Percentiles rank a stretch among this genome's conserved stretches.
Conservation (phyloP, 2,888 invertebrate species). For the Nomada hirtipes region DNA sequence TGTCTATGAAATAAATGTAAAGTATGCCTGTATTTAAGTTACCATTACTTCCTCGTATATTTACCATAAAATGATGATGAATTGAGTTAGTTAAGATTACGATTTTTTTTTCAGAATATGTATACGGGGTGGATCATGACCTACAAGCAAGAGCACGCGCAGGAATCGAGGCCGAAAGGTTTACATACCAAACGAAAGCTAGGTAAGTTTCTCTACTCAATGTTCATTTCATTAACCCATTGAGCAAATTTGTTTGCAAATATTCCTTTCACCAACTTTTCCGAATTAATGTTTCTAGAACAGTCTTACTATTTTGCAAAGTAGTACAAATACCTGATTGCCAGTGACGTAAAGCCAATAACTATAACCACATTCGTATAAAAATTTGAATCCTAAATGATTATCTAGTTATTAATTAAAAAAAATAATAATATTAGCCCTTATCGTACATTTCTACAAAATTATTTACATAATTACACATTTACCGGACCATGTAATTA, state of each 20-base stretch:
- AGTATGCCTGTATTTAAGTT: too few relatives aligned
- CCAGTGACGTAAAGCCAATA: too few relatives aligned
- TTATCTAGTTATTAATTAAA: too few relatives aligned
- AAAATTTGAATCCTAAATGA: too few relatives aligned
- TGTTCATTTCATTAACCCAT: background rate
- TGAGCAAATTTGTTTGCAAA: background rate
- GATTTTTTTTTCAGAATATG: constrained; percentile 78
- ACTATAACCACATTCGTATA: too few relatives aligned
- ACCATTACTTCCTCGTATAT: background rate
- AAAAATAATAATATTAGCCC: too few relatives aligned
- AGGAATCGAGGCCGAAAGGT: constrained; percentile 82
- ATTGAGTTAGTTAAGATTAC: background rate
- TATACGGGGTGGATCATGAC: constrained; percentile 82
- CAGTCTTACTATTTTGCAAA: background rate
- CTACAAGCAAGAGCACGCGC: constrained; percentile 82
- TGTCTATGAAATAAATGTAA: too few relatives aligned
- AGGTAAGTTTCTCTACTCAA: constrained; percentile 30
- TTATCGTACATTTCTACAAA: too few relatives aligned
- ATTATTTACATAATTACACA: too few relatives aligned
- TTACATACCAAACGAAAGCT: constrained; percentile 75
- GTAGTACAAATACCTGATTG: background rate
- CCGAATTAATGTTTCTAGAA: background rate
- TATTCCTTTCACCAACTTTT: background rate
- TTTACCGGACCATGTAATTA: too few relatives aligned
- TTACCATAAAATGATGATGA: background rate